Evolutionary conservation across 2,888 invertebrate species (phyloP), one percentile per base, ranked within the genome.

Genomic region (Dasypogon diadema): DNA sequence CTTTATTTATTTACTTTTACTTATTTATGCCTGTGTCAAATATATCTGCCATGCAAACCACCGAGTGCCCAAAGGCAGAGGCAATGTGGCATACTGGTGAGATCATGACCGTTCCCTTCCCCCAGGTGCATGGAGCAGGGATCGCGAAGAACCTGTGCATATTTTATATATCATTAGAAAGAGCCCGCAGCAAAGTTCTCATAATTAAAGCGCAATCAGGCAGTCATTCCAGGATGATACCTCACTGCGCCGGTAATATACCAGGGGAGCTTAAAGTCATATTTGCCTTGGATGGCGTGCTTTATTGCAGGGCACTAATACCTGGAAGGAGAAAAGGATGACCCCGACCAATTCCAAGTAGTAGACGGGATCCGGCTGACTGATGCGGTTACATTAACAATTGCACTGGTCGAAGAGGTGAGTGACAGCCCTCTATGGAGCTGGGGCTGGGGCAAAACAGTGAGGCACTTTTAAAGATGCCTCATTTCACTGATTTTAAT

Each of bases 151-250:
- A 6, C 22, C 21, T 54, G 54, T 54, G 70, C 70, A 70, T 70
- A 70, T 70, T 54, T 70, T 73, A 74, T 74, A 60, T 72, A 63
- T 76, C 73, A 73, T 76, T 76, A 72, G 58, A 76, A 76, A 56
- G 42, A 16, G 68, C 76, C 74, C 24, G 54, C 30, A 63, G 76
- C 74, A 16, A 26, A 76, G 74, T 77, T 78, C 78, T 75, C 78
- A 78, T 76, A 78, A 78, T 77, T 78, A 77, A 78, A 78, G 78
- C 78, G 77, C 78, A 78, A 77, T 77, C 78, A 78, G 76, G 77
- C 78, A 75, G 76, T 74, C 51, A 51, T 63, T 60, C 54, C 65
- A n/a, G 54, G 6, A 54, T 70, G 70, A 70, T 65, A 51, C 70
- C 22, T 18, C n/a, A 34, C 54, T 18, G 34, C 18, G 51, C 70